phyloP scores from a whole-genome alignment of 64 coral and sea anemone genomes.

The Actinia equina region DNA sequence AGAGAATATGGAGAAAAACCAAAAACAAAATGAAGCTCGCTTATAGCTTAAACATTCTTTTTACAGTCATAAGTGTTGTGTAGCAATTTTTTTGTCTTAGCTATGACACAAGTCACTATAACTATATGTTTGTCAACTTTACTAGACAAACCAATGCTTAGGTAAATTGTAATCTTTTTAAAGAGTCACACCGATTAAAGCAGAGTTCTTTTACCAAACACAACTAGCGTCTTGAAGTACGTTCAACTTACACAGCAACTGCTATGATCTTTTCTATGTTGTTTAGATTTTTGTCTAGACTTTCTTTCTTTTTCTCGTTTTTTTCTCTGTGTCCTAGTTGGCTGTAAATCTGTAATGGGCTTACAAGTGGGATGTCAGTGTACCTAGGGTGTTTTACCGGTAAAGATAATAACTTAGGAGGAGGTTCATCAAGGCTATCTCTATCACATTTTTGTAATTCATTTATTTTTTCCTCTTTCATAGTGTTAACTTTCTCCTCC shows the following conservation, averaged over 20 bases:
- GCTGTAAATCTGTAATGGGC: not conserved
- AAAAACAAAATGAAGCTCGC: not conserved
- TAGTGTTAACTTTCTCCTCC: constrained; percentile 73
- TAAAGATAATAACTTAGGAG: constrained; percentile 17
- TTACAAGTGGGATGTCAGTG: not conserved
- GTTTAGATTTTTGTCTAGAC: not conserved
- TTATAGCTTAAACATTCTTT: not conserved
- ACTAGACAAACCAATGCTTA: too few relatives aligned
- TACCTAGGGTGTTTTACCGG: not conserved
- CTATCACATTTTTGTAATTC: constrained; percentile 64
- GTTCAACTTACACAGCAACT: not conserved
- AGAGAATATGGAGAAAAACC: not conserved
- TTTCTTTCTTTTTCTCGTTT: not conserved
- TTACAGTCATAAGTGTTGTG: not conserved
- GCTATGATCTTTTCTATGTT: not conserved
- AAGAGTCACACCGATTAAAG: not conserved
- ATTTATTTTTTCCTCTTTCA: constrained; percentile 19
- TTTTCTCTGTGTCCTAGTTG: not conserved
- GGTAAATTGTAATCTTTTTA: too few relatives aligned
- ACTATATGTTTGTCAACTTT: too few relatives aligned
- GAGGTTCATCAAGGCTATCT: constrained; percentile 76
- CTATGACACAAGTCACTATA: not conserved
- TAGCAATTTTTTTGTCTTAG: not conserved
- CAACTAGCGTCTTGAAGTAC: not conserved
- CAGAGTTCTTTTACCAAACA: not conserved